Base-by-base conservation (phyloP, 2,113 vertebrate genomes). In the Chaenogobius annularis region DNA sequence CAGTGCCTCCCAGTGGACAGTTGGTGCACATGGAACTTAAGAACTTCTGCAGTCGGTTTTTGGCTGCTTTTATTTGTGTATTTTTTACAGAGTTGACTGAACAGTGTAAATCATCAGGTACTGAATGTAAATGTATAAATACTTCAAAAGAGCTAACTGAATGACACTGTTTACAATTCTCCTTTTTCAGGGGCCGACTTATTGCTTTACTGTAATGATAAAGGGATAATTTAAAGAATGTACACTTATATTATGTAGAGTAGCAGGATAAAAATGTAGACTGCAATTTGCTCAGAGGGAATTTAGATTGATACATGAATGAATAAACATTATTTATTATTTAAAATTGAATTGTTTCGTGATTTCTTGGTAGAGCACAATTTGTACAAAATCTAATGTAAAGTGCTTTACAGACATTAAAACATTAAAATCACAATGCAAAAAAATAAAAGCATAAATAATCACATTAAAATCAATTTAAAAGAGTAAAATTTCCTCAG, bases 261-360 rank as follows among this genome's bases (percentile, higher is more conserved):
- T 87, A 82, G 82, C 77, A 75, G 76, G 87, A 85, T 61, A 40
- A 68, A 56, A 70, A 62, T 23, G 68, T 66, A 69, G 20, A 40
- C 54, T 48, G 64, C 56, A 47, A 70, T 61, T 68, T 75, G 83
- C 81, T 80, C 56, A 43, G 63, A 79, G 12, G 69, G 52, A 82
- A 72, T 66, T 81, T 77, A 78, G 74, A 78, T 54, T 54, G 50
- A n/a, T 54, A 20, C 50, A 54, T 73, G 74, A 74, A 77, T 61
- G 80, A 90, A 87, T 89, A 89, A 89, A 90, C 31, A 70, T 56
- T 63, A 89, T 85, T 88, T 89, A 88, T 84, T 85, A 69, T 81
- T 77, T 81, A 78, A 81, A 20, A 70, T 56, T 5, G 54, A 50
- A 7, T 58, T 37, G 31, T 37, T 19, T 37, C 17, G 37, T 35